Base-by-base conservation (phyloP, 2,888 invertebrate genomes). In the Scaptomyza flava region DNA sequence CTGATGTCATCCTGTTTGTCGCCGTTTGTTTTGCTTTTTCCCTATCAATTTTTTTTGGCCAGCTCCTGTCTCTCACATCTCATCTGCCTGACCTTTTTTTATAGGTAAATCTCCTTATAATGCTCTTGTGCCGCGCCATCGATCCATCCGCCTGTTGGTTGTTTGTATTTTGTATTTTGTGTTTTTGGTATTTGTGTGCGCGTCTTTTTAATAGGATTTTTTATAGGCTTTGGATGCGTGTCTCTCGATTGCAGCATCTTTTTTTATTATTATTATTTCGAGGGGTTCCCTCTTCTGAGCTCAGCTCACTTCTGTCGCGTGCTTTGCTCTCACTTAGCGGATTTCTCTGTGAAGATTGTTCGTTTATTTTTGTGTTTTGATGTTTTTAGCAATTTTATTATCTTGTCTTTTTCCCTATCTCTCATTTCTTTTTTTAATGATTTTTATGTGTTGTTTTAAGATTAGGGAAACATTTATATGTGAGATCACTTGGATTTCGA, bases 171-270 rank as follows among this genome's bases (percentile, higher is more conserved):
- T 48, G 36, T 70, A 20, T 17, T 17, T 17, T 57, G 43, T 69
- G 45, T 68, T 70, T 70, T 64, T 56, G 62, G 63, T 68, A 70
- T 17, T 17, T 17, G 68, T 77, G 72, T 78, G 71, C 77, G 61
- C 70, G 70, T 81, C 72, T 81, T 81, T 86, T 87, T 82, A 87
- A 88, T 87, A 82, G 84, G 88, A 88, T 87, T 87, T 88, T 88
- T 80, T 82, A 79, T 86, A 76, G 75, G 72, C 73, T 77, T 73
- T 66, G 36, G 58, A 47, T 67, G 53, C 63, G 61, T 60, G 57
- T 73, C 74, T 59, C 38, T 17, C 41, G 51, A 30, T 59, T 64
- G 64, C 72, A 69, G 58, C 68, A 70, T 77, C 77, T 65, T 74
- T 42, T 58, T 56, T 64, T 7, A 34, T 23, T n/a, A 7, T 20